Conservation (phyloP, 1,140 invertebrate species). For the Coelopa frigida region DNA sequence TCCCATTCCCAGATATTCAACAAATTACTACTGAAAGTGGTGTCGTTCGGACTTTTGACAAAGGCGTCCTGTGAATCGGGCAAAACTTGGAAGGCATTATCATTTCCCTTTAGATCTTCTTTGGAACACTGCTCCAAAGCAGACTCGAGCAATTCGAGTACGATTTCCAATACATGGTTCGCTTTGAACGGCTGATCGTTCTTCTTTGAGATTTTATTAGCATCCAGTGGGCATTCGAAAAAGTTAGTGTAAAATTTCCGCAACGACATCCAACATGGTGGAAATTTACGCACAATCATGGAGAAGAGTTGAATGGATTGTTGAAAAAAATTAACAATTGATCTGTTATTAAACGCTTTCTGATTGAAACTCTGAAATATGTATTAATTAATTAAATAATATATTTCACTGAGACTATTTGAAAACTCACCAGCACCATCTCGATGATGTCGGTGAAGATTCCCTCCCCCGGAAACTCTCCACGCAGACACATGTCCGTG, state of each 20-base stretch:
- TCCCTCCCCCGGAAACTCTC: conserved; percentile 15
- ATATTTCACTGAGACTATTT: neutral
- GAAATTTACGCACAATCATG: conserved; percentile 14
- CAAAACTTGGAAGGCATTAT: no score
- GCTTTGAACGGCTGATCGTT: conserved; percentile 10
- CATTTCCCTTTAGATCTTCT: conserved; percentile 7
- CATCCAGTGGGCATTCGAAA: conserved; percentile 8
- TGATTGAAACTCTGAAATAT: conserved; percentile 6
- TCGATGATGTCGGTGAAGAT: conserved; percentile 15
- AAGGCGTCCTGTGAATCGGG: no score
- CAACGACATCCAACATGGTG: conserved; percentile 15
- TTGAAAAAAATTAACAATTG: no score
- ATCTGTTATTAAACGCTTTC: no score
- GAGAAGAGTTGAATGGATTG: conserved; percentile 10
- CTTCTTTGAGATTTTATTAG: conserved; percentile 1
- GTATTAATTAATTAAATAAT: neutral
- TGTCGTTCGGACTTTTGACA: no score
- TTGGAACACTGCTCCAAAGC: conserved; percentile 1
- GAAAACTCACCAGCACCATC: conserved; percentile 13
- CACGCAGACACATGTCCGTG: conserved; percentile 9
- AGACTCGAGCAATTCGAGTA: conserved; percentile 11
- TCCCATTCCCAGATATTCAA: no score
- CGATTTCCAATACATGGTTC: conserved; percentile 12
- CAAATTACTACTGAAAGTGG: no score
- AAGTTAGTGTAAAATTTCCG: conserved; percentile 11